Conservation (phyloP, 2,113 vertebrate genomes). For the Uropsilus gracilis region DNA sequence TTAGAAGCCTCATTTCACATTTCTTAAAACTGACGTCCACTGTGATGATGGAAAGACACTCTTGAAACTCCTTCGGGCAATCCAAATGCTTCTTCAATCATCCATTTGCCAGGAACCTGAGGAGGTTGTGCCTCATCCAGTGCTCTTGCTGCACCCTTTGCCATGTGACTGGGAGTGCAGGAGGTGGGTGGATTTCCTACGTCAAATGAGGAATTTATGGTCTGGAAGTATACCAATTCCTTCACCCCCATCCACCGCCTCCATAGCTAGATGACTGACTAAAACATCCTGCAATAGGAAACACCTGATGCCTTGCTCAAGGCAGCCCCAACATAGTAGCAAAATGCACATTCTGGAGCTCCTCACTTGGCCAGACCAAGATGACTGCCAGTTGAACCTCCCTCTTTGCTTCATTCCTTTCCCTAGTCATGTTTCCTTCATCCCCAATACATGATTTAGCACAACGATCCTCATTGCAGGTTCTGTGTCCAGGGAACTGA, state of each 20-base stretch:
- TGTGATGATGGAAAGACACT: neutral
- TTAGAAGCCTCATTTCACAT: neutral
- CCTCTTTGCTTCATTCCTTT: neutral
- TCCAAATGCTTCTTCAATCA: neutral
- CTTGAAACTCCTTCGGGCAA: neutral
- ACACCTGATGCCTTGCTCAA: neutral
- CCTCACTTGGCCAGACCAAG: neutral
- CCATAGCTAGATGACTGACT: neutral
- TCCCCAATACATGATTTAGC: neutral
- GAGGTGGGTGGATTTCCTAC: neutral
- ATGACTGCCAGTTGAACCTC: neutral
- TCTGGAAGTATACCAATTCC: neutral
- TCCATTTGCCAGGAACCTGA: neutral
- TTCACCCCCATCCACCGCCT: too few species aligned
- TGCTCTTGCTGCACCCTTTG: neutral
- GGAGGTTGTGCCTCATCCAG: neutral
- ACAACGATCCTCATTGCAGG: neutral
- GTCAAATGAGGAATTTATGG: neutral
- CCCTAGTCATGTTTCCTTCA: neutral
- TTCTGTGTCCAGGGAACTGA: neutral
- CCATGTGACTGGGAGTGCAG: neutral
- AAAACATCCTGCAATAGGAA: neutral
- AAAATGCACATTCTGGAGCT: neutral
- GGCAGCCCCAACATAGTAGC: neutral
- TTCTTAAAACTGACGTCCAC: conserved; percentile 5